Base-by-base conservation (phyloP, 2,113 vertebrate species). In the Drymodes brunneopygia region DNA sequence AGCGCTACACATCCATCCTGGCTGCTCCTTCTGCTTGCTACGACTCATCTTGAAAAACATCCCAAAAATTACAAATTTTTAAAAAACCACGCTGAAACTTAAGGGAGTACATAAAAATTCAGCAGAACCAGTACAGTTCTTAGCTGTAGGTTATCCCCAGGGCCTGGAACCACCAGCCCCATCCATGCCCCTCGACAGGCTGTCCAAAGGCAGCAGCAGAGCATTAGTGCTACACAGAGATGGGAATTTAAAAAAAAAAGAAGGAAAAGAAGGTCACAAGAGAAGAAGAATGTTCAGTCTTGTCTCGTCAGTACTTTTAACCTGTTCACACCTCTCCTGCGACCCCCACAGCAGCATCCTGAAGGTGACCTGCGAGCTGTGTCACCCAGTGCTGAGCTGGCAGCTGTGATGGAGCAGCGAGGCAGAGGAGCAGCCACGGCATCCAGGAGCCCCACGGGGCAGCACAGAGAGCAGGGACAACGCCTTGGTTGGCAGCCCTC, bases 301-400 rank as follows among this genome's bases (percentile, higher is more conserved):
- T 5, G 2, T 21, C 21, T 79, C 0, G 0, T 9, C 2, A 0
- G 29, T 56, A 11, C 35, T 80, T 64, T 48, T 40, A 90, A 51
- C 12, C 33, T 15, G 7, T 31, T 56, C 42, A 21, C 56, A 20
- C 3, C 31, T 51, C 5, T 58, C 23, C 65, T 14, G 47, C 19
- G 38, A 62, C 44, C 35, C 35, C 35, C 35, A 11, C 35, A 90
- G 83, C n/a, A 69, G 80, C 67, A 83, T 57, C 62, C 62, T 83
- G 83, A 90, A 94, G 75, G 82, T 88, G 82, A 93, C 71, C 77
- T 17, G 42, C 40, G 87, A 65, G 62, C 66, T 21, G 45, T 61
- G 81, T 40, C n/a, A 6, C 54, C 22, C 1, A 64, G 71, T 0
- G 4, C 42, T 1, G 2, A 60, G 73, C 16, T 0, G 0, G 14